Evolutionary conservation across 1,140 invertebrate genomes (phyloP), one percentile per base, ranked within the genome.

Genomic region (Drosophila watanabei): DNA sequence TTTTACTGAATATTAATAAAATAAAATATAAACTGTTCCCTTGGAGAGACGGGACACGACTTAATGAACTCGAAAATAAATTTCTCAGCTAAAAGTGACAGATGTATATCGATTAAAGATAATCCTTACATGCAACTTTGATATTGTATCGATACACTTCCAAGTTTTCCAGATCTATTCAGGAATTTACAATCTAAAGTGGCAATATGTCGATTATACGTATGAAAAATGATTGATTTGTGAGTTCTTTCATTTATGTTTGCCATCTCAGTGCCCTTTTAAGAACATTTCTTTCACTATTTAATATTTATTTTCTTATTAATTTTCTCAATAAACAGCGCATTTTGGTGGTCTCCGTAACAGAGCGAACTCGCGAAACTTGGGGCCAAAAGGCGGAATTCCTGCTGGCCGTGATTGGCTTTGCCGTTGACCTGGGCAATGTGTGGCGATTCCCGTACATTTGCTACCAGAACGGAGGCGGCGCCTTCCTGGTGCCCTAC

Each of bases 401-500:
- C 93, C 94, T 98, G 24, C 94, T 98, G 56, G 97, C 97, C 10
- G 97, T 98, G 48, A 96, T 98, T 66, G 97, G 97, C 0, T 98
- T 98, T 84, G 97, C 97, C 8, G 97, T 98, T 2, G 97, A 98
- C 93, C 94, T 97, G 35, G 97, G 96, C 46, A 97, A 97, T 86
- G 96, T 97, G 4, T 97, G 96, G 96, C 90, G 95, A 18, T 98
- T 98, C 92, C 96, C 96, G 28, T 97, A 97, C 92, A 95, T 97
- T 88, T 97, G 96, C 93, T 97, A 97, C 91, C 95, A 96, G 89
- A 97, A 97, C 88, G 96, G 96, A 32, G 96, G 96, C 60, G 96
- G 98, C 80, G 98, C 98, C 4, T 99, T 99, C 93, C 95, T 99
- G 46, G 97, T 99, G 41, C 98, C 98, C 1, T 99, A 99, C 94